These are phyloP conservation scores for Drosophila nigricruria DNA, from an alignment of 2,888 invertebrate genomes.

Conservation along the genomic window DNA sequence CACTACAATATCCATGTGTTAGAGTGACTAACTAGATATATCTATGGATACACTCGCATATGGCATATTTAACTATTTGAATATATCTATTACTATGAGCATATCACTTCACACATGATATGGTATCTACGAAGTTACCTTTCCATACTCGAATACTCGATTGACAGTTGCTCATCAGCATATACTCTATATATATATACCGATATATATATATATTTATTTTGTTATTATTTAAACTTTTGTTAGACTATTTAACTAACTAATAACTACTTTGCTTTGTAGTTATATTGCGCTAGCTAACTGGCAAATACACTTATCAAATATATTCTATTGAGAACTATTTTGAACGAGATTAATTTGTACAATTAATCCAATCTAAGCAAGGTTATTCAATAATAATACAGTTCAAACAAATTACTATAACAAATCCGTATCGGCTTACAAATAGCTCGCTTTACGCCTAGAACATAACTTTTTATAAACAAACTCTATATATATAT, in stretches of 20 bases:
- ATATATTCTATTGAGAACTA: slow-evolving; percentile 3
- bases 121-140: slow-evolving; percentile 29
- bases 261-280: slow-evolving; percentile 2
- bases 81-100: slow-evolving; percentile 17
- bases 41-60: neutral
- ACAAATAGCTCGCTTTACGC: slow-evolving; percentile 4
- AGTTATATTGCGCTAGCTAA: slow-evolving; percentile 6
- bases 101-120: slow-evolving; percentile 11
- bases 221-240: slow-evolving; percentile 2
- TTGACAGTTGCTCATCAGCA: slow-evolving; percentile 38
- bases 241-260: neutral
- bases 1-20: slow-evolving; percentile 13
- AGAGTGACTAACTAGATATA: neutral
- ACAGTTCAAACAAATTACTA: neutral
- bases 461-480: neutral
- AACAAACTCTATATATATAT: neutral
- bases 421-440: slow-evolving; percentile 11
- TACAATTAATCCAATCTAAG: neutral
- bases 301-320: slow-evolving; percentile 6
- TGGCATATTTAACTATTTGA: slow-evolving; percentile 21
- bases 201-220: neutral
- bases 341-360: neutral
- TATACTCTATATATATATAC: neutral
- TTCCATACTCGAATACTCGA: slow-evolving; percentile 7
- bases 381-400: neutral